phyloP scores from a whole-genome alignment of 1,140 invertebrate species.

The Varroa destructor region DNA sequence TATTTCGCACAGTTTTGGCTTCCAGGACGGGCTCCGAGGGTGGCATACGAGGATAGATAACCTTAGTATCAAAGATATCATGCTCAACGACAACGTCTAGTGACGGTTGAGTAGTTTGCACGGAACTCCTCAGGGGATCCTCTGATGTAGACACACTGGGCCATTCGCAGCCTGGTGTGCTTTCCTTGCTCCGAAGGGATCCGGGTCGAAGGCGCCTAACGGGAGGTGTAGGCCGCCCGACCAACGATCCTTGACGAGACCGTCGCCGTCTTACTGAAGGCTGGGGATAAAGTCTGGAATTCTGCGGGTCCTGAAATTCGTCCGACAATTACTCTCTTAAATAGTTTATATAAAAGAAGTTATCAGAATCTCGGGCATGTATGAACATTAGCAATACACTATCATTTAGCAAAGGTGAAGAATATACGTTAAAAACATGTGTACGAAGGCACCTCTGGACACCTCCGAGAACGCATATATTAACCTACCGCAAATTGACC shows the following conservation, averaged over 20 bases:
- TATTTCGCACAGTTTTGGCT: too few relatives aligned
- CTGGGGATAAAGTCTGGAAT: not conserved
- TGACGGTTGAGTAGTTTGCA: not conserved
- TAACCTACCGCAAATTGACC: too few relatives aligned
- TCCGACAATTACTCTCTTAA: too few relatives aligned
- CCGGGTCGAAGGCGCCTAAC: slow-evolving; percentile 5
- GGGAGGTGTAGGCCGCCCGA: not conserved
- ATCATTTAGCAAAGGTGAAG: too few relatives aligned
- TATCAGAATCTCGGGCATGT: too few relatives aligned
- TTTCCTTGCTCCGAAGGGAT: slow-evolving; percentile 4
- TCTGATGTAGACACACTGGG: not conserved
- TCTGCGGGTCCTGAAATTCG: not conserved
- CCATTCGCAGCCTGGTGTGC: slow-evolving; percentile 2
- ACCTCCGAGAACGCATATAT: too few relatives aligned
- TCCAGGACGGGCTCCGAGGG: too few relatives aligned
- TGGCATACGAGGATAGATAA: too few relatives aligned
- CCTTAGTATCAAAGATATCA: not conserved
- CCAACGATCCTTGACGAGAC: slow-evolving; percentile 4
- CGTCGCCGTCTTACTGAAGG: not conserved
- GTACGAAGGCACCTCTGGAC: too few relatives aligned
- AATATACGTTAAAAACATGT: too few relatives aligned
- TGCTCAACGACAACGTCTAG: slow-evolving; percentile 1
- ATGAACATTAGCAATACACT: too few relatives aligned
- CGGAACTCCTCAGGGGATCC: not conserved
- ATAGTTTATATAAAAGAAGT: too few relatives aligned